phyloP scores from a whole-genome alignment of 2,888 invertebrate species.

The Heliconius ethilla region DNA sequence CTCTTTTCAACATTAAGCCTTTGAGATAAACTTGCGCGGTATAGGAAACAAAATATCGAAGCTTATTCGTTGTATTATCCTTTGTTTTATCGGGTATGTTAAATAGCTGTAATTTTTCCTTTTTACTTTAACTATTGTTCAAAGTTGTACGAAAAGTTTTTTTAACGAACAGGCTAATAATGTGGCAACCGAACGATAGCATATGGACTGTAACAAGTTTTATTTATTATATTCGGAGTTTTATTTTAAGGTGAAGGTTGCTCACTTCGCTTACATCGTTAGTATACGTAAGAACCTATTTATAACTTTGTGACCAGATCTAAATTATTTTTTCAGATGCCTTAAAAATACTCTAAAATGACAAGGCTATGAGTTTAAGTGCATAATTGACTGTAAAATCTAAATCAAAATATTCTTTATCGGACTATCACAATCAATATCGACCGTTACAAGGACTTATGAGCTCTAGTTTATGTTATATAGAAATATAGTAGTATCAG shows the following conservation, averaged over 20 bases:
- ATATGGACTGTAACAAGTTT: slow-evolving; percentile 47
- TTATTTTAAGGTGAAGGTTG: not conserved
- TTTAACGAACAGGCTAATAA: slow-evolving; percentile 49
- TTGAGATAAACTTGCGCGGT: slow-evolving; percentile 15
- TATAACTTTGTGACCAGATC: too few relatives aligned
- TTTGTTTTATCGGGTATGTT: slow-evolving; percentile 58
- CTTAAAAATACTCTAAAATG: not conserved
- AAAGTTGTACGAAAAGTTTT: slow-evolving; percentile 53
- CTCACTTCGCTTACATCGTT: not conserved
- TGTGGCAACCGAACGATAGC: slow-evolving; percentile 49
- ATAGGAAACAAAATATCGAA: slow-evolving; percentile 43
- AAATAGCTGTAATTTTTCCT: slow-evolving; percentile 60
- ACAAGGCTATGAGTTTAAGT: not conserved
- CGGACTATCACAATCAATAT: too few relatives aligned
- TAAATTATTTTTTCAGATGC: not conserved
- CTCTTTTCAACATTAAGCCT: slow-evolving; percentile 3
- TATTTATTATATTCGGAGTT: slow-evolving; percentile 6
- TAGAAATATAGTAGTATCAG: too few relatives aligned
- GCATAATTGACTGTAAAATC: not conserved
- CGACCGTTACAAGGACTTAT: too few relatives aligned
- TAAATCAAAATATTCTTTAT: too few relatives aligned
- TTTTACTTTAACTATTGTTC: slow-evolving; percentile 56
- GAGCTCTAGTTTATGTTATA: too few relatives aligned
- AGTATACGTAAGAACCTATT: too few relatives aligned
- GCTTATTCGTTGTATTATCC: slow-evolving; percentile 52